These are phyloP conservation scores for Campoplex capitator DNA, from an alignment of 2,888 invertebrate genomes.

Conservation along the genomic window DNA sequence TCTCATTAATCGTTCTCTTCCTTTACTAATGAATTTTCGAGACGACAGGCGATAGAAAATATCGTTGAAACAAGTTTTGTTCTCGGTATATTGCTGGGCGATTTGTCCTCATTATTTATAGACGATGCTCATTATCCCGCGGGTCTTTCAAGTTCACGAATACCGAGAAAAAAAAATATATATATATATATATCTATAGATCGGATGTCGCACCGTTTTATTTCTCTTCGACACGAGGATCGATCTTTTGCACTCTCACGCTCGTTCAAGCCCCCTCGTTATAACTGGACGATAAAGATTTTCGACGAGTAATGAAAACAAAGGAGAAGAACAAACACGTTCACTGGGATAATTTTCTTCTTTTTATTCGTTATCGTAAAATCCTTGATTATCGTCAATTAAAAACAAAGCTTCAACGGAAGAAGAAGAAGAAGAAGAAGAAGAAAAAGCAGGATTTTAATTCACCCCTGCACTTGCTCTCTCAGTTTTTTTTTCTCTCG, in stretches of 20 bases:
- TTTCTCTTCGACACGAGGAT: constrained; percentile 50
- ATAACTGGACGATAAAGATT: constrained; percentile 40
- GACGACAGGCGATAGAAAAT: neutral
- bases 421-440: neutral
- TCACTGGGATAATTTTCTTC: neutral
- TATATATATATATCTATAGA: neutral
- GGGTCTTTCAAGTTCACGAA: constrained; percentile 49
- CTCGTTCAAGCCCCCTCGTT: constrained; percentile 34
- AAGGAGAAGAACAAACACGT: neutral
- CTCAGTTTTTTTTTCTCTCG: neutral
- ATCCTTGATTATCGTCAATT: neutral
- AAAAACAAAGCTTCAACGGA: neutral
- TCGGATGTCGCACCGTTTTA: constrained; percentile 33
- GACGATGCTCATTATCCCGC: constrained; percentile 46
- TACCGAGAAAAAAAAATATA: neutral
- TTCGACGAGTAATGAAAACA: neutral
- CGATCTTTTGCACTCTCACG: constrained; percentile 45
- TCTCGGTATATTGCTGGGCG: constrained; percentile 27
- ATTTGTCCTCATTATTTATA: constrained; percentile 49
- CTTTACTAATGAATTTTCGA: constrained; percentile 2
- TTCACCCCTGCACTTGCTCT: constrained; percentile 1
- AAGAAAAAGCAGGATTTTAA: neutral
- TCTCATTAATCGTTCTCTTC: neutral
- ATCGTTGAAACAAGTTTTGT: constrained; percentile 24
- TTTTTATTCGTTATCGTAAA: neutral